Evolutionary conservation across 1,140 invertebrate species (phyloP), one percentile per base, ranked within the genome.

Genomic region (Galendromus occidentalis): DNA sequence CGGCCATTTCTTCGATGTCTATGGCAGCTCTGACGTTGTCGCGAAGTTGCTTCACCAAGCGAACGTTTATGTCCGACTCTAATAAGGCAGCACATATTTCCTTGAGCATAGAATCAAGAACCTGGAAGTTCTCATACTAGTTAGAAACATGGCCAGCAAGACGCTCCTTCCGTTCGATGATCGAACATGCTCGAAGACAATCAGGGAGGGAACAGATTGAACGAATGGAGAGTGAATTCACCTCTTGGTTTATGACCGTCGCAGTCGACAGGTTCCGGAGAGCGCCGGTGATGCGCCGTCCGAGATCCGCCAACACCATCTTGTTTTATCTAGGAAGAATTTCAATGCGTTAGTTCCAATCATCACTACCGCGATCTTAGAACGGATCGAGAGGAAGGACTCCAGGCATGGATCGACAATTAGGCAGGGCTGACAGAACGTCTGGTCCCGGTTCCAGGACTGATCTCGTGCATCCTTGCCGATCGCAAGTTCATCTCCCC

Each of bases 251-350:
- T 70, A 98, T 98, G 67, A 98, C 86, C 33, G 94, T 98, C 51
- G 94, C 94, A 83, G 95, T 95, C 78, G 91, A 96, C 66, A 99
- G 80, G 39, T 92, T 96, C 72, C 93, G 86, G 74, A 99, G 79
- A 55, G 96, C 96, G 73, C 89, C 89, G 70, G 95, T 98, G 76
- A 99, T 98, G 82, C 98, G 97, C 75, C 95, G 84, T 73, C 96
- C 96, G 76, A 99, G 85, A 83, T 99, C 95, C 72, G 95, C 96
- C 83, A 99, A 91, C 76, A 99, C 96, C 96, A 99, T 98, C 74
- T 81, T 88, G 64, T 65, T 67, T 44, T 29, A 66, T 44, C 59
- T 44, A 22, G 25, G 25, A 59, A 29, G 4, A 17, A n/a, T 17
- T 5, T 17, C 33, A n/a, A n/a, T n/a, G n/a, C n/a, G n/a, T n/a